These are phyloP conservation scores for Lophius americanus DNA, from an alignment of 2,797 vertebrate species.

Conservation along the genomic window DNA sequence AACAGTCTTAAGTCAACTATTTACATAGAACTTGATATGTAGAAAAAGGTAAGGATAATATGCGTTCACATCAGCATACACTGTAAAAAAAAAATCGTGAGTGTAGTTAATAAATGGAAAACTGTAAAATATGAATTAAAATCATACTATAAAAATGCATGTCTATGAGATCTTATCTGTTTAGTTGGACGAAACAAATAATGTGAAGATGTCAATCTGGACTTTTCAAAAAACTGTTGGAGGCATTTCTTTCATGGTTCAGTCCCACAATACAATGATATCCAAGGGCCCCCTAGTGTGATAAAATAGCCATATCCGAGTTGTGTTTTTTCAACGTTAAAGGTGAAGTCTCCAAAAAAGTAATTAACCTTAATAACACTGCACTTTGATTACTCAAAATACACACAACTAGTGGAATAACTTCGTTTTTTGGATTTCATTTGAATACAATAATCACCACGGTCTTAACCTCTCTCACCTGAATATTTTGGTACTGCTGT, in stretches of 20 bases:
- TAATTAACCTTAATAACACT: neutral
- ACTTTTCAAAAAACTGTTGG: too few relatives aligned
- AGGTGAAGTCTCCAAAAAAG: neutral
- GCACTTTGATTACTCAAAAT: neutral
- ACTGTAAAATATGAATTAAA: too few relatives aligned
- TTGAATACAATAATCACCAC: neutral
- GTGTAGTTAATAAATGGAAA: too few relatives aligned
- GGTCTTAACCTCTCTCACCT: constrained; percentile 78
- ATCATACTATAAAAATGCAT: too few relatives aligned
- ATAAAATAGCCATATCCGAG: neutral
- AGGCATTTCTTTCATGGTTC: too few relatives aligned
- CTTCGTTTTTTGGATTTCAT: neutral
- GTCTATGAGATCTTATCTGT: neutral
- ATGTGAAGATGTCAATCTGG: neutral
- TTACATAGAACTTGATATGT: too few relatives aligned
- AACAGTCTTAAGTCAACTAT: neutral
- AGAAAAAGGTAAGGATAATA: too few relatives aligned
- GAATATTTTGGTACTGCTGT: constrained; percentile 87
- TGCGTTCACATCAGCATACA: too few relatives aligned
- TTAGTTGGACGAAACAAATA: neutral
- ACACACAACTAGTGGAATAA: neutral
- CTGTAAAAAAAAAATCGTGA: too few relatives aligned
- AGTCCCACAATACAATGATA: neutral
- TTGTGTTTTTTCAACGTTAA: neutral
- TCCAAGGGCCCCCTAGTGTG: constrained; percentile 3